phyloP scores from a whole-genome alignment of 2,888 invertebrate genomes.

The Cephalotes varians region DNA sequence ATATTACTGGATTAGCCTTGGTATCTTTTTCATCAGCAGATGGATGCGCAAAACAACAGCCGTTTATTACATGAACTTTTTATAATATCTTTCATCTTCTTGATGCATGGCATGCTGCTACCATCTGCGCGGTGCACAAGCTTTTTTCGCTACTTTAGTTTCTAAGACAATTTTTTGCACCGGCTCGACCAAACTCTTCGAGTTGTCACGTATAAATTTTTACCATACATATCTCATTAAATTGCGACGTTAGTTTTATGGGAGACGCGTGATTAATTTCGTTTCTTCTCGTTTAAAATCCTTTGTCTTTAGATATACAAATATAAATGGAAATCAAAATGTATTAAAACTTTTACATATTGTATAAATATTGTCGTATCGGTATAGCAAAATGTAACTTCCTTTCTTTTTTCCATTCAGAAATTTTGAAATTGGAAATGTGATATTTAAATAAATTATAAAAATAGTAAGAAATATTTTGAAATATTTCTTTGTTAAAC shows the following conservation, averaged over 20 bases:
- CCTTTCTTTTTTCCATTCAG: not conserved
- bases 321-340: not conserved
- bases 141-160: slow-evolving; percentile 48
- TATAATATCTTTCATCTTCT: slow-evolving; percentile 61
- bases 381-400: not conserved
- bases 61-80: slow-evolving; percentile 47
- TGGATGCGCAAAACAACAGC: slow-evolving; percentile 36
- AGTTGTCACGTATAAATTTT: slow-evolving; percentile 29
- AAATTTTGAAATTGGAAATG: not conserved
- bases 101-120: slow-evolving; percentile 62
- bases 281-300: not conserved
- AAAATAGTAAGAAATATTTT: no score
- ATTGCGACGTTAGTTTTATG: not conserved
- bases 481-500: no score
- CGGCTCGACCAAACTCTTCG: not conserved
- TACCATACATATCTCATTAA: not conserved
- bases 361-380: not conserved
- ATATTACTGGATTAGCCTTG: not conserved
- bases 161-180: slow-evolving; percentile 38
- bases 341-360: not conserved
- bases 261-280: not conserved
- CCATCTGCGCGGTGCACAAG: slow-evolving; percentile 67
- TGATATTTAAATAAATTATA: no score
- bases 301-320: no score
- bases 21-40: not conserved